Percentiles rank a stretch among this genome's conserved stretches.
Conservation (phyloP, 2,888 invertebrate genomes). For the Cephus pygmeus region DNA sequence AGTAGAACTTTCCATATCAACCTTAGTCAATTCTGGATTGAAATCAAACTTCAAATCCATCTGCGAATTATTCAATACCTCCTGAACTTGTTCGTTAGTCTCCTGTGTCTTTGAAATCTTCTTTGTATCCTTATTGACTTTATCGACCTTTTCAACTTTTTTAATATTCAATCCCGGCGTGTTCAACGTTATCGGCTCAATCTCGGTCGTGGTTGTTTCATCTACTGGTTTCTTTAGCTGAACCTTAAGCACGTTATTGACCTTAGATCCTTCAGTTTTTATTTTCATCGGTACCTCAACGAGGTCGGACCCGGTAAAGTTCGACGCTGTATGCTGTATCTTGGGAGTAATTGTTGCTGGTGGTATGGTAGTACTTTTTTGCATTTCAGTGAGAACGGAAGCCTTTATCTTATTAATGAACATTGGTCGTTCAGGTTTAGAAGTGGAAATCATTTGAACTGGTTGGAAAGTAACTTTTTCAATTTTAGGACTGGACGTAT, state of each 20-base stretch:
- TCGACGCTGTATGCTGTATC: conserved; percentile 10
- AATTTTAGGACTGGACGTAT: conserved; percentile 46
- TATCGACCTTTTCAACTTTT: conserved; percentile 26
- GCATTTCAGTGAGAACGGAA: conserved; percentile 70
- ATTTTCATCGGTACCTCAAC: conserved; percentile 31
- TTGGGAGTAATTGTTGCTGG: conserved; percentile 45
- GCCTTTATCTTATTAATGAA: conserved; percentile 73
- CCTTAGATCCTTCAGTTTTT: conserved; percentile 41
- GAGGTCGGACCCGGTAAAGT: conserved; percentile 17
- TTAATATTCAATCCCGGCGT: conserved; percentile 49
- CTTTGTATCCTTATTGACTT: conserved; percentile 47
- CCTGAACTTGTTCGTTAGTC: conserved; percentile 62
- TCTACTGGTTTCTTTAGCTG: conserved; percentile 52
- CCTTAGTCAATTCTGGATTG: conserved; percentile 58
- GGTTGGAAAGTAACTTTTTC: conserved; percentile 62
- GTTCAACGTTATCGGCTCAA: conserved; percentile 51
- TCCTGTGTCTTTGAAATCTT: conserved; percentile 69
- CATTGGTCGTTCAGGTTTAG: conserved; percentile 50
- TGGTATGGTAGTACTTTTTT: conserved; percentile 67
- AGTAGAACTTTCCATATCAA: conserved; percentile 59
- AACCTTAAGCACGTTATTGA: conserved; percentile 51
- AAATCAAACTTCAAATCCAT: conserved; percentile 56
- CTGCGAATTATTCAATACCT: conserved; percentile 64
- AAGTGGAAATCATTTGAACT: conserved; percentile 39
- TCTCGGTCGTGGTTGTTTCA: conserved; percentile 47